A percentile compares a stretch with the other conserved stretches of the same genome.
phyloP scores from a whole-genome alignment of 2,797 vertebrate species.

The Masticophis lateralis region DNA sequence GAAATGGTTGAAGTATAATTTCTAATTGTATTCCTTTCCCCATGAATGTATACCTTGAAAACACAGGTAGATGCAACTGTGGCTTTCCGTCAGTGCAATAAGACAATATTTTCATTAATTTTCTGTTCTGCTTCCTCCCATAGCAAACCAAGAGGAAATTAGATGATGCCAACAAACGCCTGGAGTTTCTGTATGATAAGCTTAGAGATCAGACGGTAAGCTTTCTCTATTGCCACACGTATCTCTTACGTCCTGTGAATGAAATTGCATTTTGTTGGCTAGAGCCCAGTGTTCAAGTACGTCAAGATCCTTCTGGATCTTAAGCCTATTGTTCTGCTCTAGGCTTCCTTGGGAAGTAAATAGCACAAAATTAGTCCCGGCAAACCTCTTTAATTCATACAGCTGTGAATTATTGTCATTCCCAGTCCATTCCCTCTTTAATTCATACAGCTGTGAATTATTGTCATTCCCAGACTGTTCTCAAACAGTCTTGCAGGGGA shows the following conservation, averaged over 20 bases:
- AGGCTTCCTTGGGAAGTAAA: too few species aligned
- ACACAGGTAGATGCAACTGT: neutral
- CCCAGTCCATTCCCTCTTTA: too few species aligned
- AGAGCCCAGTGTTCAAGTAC: neutral
- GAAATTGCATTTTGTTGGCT: neutral
- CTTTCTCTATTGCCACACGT: slow-evolving; percentile 6
- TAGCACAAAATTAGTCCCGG: too few species aligned
- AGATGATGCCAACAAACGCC: slow-evolving; percentile 92
- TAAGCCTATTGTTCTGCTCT: too few species aligned
- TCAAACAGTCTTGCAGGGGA: too few species aligned
- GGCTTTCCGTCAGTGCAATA: neutral
- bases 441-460: too few species aligned
- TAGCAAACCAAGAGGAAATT: slow-evolving; percentile 99
- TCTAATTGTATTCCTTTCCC: neutral
- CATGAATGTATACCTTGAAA: neutral
- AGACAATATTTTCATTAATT: neutral
- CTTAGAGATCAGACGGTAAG: slow-evolving; percentile 96
- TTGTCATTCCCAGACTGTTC: too few species aligned
- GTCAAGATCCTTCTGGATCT: neutral
- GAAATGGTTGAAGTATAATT: neutral
- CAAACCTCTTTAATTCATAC: too few species aligned
- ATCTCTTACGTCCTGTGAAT: neutral
- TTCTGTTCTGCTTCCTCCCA: slow-evolving; percentile 39
- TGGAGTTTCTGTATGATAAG: slow-evolving; percentile 95
- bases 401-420: too few species aligned